These are phyloP conservation scores for Orchesella cincta DNA, from an alignment of 1,140 invertebrate genomes.

Conservation along the genomic window DNA sequence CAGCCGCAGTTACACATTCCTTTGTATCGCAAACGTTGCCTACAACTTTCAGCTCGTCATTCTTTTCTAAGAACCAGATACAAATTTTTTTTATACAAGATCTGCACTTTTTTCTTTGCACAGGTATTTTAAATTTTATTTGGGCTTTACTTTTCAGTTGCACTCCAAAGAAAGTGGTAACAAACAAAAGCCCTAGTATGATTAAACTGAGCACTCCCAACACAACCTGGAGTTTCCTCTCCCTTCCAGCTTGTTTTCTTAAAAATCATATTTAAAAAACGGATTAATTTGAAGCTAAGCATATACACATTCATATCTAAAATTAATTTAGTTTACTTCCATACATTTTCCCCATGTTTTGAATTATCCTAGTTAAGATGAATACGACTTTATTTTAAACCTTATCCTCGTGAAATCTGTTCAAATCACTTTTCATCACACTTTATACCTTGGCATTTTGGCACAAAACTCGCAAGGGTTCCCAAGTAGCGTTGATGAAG, in stretches of 20 bases:
- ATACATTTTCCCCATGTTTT: no score
- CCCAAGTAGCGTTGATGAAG: no score
- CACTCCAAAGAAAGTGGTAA: conserved; percentile 32
- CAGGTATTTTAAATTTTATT: neutral
- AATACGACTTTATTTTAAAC: no score
- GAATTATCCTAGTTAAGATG: no score
- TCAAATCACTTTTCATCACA: no score
- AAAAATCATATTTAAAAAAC: neutral
- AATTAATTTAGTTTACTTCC: no score
- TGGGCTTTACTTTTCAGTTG: conserved; percentile 28
- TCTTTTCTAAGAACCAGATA: conserved; percentile 8
- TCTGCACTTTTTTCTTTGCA: neutral
- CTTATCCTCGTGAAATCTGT: no score
- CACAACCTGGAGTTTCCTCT: conserved; percentile 21
- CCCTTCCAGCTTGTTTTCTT: conserved; percentile 5
- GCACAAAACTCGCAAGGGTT: no score
- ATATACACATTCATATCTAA: neutral
- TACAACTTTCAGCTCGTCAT: neutral
- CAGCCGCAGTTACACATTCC: conserved; percentile 41
- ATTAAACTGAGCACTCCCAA: conserved; percentile 18
- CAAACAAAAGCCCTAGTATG: conserved; percentile 21
- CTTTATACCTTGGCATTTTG: no score
- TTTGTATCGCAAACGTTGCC: conserved; percentile 20
- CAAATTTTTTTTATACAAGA: neutral
- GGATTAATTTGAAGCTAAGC: neutral